Percentiles rank a stretch among this genome's conserved stretches.
phyloP scores from a whole-genome alignment of 37 sponge, comb jelly and placozoan species.

The Lycopodina hypogea region DNA sequence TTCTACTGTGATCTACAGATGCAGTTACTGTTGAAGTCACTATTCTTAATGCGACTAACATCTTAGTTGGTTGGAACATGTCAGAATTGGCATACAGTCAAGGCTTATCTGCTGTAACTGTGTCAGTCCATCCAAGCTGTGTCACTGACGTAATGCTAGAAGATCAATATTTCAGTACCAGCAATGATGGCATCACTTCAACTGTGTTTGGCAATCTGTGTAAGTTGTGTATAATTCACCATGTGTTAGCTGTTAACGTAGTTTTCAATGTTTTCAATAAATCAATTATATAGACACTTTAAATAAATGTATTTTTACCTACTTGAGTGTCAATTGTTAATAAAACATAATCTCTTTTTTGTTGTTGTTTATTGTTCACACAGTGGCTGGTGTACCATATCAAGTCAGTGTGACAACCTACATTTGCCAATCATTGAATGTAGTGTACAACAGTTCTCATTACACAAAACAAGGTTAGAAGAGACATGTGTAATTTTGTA shows the following conservation, averaged over 20 bases:
- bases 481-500: too few relatives aligned
- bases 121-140: not conserved
- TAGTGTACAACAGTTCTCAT: not conserved
- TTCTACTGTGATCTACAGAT: not conserved
- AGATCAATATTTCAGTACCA: not conserved
- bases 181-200: not conserved
- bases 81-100: not conserved
- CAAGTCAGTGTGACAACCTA: not conserved
- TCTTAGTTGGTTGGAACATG: not conserved
- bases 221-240: not conserved
- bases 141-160: not conserved
- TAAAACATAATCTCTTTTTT: too few relatives aligned
- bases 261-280: too few relatives aligned
- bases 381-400: constrained; percentile 1
- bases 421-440: not conserved
- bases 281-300: too few relatives aligned
- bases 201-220: not conserved
- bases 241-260: too few relatives aligned
- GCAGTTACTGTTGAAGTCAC: not conserved
- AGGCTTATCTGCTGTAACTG: not conserved
- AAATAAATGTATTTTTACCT: too few relatives aligned
- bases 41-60: not conserved
- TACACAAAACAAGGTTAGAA: constrained; percentile 9
- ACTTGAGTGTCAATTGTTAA: too few relatives aligned
- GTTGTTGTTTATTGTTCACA: too few relatives aligned